A percentile compares a stretch with the other conserved stretches of the same genome.
Evolutionary conservation across 2,888 invertebrate species (phyloP).

Genomic region (Dolomedes plantarius): DNA sequence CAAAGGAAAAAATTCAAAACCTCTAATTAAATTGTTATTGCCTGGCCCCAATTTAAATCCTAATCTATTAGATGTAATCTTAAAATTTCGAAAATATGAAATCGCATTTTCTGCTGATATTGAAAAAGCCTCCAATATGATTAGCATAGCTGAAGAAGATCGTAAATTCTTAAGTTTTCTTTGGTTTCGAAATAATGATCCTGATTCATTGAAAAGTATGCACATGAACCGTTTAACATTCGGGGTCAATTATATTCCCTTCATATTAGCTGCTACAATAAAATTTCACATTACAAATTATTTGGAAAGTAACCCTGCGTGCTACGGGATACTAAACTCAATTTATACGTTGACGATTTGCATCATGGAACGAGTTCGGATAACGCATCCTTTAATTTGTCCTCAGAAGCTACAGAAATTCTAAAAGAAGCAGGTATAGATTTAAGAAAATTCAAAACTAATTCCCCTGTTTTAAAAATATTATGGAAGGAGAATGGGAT

Average conservation of each 20-base stretch:
- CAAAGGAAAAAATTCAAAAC: no score
- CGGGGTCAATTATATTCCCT: not conserved
- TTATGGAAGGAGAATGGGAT: no score
- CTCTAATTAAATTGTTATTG: conserved; percentile 4
- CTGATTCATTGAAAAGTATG: not conserved
- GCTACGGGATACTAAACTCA: not conserved
- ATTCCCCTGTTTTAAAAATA: no score
- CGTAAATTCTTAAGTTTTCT: no score
- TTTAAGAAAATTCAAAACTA: no score
- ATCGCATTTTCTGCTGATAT: conserved; percentile 28
- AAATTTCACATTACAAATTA: no score
- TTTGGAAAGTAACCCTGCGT: not conserved
- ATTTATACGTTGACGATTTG: no score
- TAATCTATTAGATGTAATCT: not conserved
- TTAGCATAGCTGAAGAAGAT: no score
- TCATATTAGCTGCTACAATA: not conserved
- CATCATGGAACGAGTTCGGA: no score
- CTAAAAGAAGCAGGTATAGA: not conserved
- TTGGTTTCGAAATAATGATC: no score
- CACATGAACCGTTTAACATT: not conserved
- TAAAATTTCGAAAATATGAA: no score
- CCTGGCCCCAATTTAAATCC: conserved; percentile 2
- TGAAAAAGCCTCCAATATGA: conserved; percentile 16
- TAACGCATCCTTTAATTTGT: not conserved
- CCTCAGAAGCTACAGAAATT: not conserved